These are phyloP conservation scores for Galemys pyrenaicus DNA, from an alignment of 2,113 vertebrate species.

Conservation along the genomic window DNA sequence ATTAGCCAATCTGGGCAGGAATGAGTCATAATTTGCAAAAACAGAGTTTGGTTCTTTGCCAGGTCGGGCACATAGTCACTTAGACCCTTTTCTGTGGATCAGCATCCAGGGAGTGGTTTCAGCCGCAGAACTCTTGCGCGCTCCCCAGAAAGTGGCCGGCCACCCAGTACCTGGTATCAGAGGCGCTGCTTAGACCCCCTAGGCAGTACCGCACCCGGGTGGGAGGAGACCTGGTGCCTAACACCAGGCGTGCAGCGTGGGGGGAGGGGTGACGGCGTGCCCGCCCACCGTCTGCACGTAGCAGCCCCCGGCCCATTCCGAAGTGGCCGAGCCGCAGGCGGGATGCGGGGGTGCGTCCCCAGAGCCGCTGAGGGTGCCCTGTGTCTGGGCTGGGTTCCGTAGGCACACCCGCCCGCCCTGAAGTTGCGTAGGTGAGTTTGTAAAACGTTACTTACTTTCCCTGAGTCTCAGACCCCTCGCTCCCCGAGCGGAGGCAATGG, in stretches of 20 bases:
- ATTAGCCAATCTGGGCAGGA: background rate
- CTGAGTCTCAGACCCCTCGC: background rate
- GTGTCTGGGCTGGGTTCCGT: background rate
- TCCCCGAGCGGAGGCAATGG: accelerated
- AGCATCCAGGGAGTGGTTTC: background rate
- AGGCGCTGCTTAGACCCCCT: background rate
- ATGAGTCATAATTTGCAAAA: conserved; percentile 44
- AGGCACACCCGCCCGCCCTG: background rate
- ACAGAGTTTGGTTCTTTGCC: background rate
- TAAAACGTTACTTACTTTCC: background rate
- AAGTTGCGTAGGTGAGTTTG: accelerated
- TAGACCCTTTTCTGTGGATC: background rate
- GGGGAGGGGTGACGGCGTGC: background rate
- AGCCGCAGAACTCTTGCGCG: background rate
- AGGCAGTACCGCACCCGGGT: background rate
- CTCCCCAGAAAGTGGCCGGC: background rate
- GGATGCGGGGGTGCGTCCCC: background rate
- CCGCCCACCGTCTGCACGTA: background rate
- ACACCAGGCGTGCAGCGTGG: accelerated
- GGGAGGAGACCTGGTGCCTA: background rate
- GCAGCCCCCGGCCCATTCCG: background rate
- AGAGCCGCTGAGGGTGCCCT: background rate
- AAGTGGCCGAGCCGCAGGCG: background rate
- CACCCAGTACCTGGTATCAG: background rate
- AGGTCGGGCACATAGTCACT: background rate